These are phyloP conservation scores for Ciconia boyciana DNA, from an alignment of 2,113 vertebrate genomes.

Conservation along the genomic window DNA sequence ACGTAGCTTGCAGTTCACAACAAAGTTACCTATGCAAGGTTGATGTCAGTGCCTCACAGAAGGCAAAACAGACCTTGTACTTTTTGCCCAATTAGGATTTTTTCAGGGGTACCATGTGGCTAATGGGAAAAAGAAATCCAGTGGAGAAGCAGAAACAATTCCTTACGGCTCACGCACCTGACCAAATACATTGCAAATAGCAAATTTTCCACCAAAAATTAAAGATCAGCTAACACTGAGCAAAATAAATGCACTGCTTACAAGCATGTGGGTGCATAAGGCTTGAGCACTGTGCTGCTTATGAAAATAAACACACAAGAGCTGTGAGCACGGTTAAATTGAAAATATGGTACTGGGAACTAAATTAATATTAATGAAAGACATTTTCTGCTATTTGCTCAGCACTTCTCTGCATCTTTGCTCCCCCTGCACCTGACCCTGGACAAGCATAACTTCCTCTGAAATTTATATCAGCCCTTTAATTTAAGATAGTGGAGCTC, in stretches of 20 bases:
- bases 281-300: background rate
- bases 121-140: background rate
- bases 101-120: background rate
- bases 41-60: accelerated
- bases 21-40: background rate
- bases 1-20: background rate
- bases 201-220: background rate
- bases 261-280: background rate
- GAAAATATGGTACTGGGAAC: background rate
- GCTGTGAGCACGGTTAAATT: background rate
- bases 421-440: background rate
- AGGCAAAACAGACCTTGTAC: background rate
- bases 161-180: background rate
- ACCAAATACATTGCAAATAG: background rate
- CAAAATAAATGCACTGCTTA: background rate
- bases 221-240: background rate
- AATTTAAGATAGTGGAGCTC: background rate
- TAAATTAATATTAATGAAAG: slow-evolving; percentile 34
- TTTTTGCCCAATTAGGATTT: background rate
- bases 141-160: background rate
- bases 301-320: background rate
- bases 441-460: background rate
- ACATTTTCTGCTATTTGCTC: slow-evolving; percentile 49
- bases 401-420: slow-evolving; percentile 5
- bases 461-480: slow-evolving; percentile 1